These are phyloP conservation scores for Anguilla obscura DNA, from an alignment of 2,797 vertebrate genomes.

Conservation along the genomic window DNA sequence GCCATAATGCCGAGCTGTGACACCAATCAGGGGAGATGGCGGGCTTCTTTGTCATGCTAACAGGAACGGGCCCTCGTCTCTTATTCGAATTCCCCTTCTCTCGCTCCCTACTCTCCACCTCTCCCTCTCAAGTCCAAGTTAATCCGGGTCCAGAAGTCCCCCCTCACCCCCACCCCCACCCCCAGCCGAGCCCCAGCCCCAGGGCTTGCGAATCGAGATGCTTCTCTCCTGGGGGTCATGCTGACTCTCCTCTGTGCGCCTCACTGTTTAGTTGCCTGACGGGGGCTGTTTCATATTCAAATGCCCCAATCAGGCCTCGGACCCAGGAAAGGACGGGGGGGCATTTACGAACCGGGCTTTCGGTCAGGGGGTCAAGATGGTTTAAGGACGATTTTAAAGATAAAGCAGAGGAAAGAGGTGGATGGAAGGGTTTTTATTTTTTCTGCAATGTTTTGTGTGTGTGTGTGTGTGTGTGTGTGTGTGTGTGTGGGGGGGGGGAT, in stretches of 20 bases:
- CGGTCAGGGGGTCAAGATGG: constrained; percentile 79
- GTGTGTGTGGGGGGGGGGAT: not conserved
- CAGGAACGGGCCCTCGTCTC: constrained; percentile 74
- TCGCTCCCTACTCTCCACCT: constrained; percentile 60
- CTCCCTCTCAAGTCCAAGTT: constrained; percentile 74
- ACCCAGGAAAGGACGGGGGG: constrained; percentile 53
- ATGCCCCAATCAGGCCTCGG: constrained; percentile 80
- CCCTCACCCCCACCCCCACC: constrained; percentile 33
- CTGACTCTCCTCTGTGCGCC: constrained; percentile 62
- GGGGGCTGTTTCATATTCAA: constrained; percentile 82
- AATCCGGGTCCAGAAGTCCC: constrained; percentile 57
- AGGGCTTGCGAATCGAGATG: constrained; percentile 58
- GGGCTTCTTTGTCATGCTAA: constrained; percentile 82
- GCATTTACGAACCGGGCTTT: constrained; percentile 70
- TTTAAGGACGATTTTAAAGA: constrained; percentile 73
- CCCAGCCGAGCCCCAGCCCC: constrained; percentile 52
- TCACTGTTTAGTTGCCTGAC: constrained; percentile 75
- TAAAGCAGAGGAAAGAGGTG: constrained; percentile 64
- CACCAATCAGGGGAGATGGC: constrained; percentile 83
- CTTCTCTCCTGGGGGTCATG: constrained; percentile 75
- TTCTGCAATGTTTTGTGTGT: not conserved
- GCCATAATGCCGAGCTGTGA: constrained; percentile 77
- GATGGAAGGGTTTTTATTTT: constrained; percentile 35
- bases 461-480: not conserved
- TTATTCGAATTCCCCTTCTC: constrained; percentile 76